Conservation (phyloP, 2,888 invertebrate species). For the Drosophila austrosaltans region DNA sequence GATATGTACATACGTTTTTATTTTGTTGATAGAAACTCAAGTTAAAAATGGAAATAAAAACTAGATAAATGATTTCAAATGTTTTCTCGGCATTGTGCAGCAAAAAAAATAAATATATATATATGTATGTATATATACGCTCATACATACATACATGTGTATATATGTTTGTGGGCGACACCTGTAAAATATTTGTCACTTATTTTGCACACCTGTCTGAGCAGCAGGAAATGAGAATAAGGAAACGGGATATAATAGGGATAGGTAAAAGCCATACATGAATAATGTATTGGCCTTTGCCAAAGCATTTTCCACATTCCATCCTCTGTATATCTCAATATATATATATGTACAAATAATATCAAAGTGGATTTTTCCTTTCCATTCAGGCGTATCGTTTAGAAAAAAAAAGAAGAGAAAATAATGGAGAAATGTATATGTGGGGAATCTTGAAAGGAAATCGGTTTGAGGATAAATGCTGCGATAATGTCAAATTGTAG, state of each 20-base stretch:
- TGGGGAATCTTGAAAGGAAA: constrained; percentile 22
- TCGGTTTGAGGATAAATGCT: constrained; percentile 10
- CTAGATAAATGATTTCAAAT: neutral
- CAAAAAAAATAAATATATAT: neutral
- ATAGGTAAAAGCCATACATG: constrained; percentile 47
- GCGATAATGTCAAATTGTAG: constrained; percentile 39
- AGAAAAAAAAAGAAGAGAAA: too few species aligned
- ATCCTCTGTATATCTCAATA: neutral
- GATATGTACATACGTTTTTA: too few species aligned
- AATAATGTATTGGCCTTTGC: constrained; percentile 59
- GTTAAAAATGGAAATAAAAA: neutral
- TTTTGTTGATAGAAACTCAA: neutral
- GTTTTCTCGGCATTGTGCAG: neutral
- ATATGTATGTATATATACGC: too few species aligned
- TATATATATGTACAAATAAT: constrained; percentile 60
- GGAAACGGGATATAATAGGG: neutral
- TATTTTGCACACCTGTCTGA: constrained; percentile 79
- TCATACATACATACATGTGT: too few species aligned
- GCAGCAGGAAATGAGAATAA: constrained; percentile 29
- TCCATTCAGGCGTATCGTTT: constrained; percentile 43
- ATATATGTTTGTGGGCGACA: constrained; percentile 35
- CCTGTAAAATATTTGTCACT: constrained; percentile 69
- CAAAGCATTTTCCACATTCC: constrained; percentile 19
- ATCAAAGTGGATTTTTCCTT: constrained; percentile 65
- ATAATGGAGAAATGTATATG: neutral